These are phyloP conservation scores for Lerista edwardsae DNA, from an alignment of 2,797 vertebrate species.

Conservation along the genomic window DNA sequence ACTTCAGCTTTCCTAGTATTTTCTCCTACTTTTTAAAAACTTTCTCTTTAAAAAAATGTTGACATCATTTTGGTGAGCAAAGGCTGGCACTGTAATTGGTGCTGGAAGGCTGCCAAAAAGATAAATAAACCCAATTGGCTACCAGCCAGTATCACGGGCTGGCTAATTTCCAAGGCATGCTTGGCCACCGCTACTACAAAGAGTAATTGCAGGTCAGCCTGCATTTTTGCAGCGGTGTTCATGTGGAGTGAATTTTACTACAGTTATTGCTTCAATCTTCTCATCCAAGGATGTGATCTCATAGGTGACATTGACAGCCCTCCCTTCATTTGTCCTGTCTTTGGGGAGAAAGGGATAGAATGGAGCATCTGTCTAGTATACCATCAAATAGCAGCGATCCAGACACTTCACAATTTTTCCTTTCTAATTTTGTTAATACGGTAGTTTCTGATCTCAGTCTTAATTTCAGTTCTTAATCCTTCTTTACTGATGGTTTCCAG, in stretches of 20 bases:
- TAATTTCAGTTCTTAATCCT: background rate
- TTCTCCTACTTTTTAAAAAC: background rate
- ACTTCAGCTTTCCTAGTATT: background rate
- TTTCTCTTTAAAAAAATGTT: conserved; percentile 27
- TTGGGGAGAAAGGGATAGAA: background rate
- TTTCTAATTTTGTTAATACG: background rate
- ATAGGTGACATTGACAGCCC: conserved; percentile 12
- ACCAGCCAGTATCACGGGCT: conserved; percentile 42
- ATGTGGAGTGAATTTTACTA: conserved; percentile 60
- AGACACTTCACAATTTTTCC: background rate
- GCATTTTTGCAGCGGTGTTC: conserved; percentile 45
- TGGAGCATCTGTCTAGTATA: background rate
- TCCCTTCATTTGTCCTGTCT: conserved; percentile 14
- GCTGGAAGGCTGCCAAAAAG: conserved; percentile 57
- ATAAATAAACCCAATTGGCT: conserved; percentile 58
- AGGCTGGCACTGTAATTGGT: conserved; percentile 40
- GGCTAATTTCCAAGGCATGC: conserved; percentile 53
- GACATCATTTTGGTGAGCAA: conserved; percentile 24
- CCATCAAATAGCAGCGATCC: background rate
- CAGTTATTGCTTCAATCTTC: background rate
- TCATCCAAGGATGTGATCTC: conserved; percentile 31
- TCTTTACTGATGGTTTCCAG: background rate
- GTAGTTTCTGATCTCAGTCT: background rate
- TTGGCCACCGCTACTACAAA: conserved; percentile 41
- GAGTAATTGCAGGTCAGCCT: background rate